Conservation (phyloP, 2,888 invertebrate species). For the Diaperis boleti region DNA sequence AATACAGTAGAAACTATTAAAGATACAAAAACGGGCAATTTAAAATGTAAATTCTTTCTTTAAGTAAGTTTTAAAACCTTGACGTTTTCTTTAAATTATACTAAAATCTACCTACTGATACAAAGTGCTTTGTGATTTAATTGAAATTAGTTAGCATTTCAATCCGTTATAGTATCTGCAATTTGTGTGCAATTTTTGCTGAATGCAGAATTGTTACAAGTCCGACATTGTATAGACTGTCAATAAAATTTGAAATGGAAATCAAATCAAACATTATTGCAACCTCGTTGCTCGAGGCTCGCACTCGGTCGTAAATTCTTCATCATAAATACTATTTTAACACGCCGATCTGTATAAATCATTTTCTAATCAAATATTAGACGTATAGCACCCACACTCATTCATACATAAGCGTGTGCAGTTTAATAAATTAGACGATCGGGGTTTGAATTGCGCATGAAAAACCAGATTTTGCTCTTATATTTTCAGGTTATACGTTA, state of each 20-base stretch:
- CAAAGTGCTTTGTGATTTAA: no score
- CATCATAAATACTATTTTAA: slow-evolving; percentile 27
- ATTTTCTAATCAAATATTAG: slow-evolving; percentile 19
- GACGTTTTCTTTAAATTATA: no score
- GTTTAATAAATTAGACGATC: neutral
- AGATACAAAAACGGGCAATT: no score
- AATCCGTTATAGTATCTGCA: no score
- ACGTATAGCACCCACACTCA: slow-evolving; percentile 4
- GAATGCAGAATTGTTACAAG: neutral
- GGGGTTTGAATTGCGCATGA: no score
- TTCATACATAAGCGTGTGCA: no score
- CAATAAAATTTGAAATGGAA: slow-evolving; percentile 17
- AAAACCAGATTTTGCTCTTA: neutral
- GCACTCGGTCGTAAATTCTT: slow-evolving; percentile 20
- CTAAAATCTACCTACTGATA: no score
- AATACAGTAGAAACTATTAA: neutral
- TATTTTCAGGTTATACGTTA: no score
- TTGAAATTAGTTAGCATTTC: no score
- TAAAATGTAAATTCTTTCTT: no score
- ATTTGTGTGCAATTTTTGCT: neutral
- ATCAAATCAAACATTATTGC: slow-evolving; percentile 22
- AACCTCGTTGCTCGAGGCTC: slow-evolving; percentile 17
- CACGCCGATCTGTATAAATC: slow-evolving; percentile 18
- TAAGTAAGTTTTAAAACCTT: no score
- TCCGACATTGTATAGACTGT: slow-evolving; percentile 7